Evolutionary conservation across 2,888 invertebrate genomes (phyloP).

Genomic region (Apomyelois bistriatella): DNA sequence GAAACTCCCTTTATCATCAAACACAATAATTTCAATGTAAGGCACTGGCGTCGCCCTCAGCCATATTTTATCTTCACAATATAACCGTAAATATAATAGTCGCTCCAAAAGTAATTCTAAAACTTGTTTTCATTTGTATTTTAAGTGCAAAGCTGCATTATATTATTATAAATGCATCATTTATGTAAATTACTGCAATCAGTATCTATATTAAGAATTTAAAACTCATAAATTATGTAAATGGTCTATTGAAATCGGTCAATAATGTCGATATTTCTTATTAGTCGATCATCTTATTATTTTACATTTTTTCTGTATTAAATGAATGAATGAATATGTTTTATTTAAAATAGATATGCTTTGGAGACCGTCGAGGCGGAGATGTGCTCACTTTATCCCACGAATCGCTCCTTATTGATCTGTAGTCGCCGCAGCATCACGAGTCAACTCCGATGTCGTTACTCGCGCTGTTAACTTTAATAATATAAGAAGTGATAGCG

Average conservation of each 20-base stretch:
- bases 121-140: conserved; percentile 11
- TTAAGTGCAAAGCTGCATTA: conserved; percentile 6
- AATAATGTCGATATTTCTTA: background rate
- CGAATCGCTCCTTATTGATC: conserved; percentile 55
- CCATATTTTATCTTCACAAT: background rate
- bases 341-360: background rate
- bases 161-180: background rate
- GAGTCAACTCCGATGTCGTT: conserved; percentile 13
- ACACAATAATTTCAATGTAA: background rate
- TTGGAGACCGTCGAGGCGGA: background rate
- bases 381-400: conserved; percentile 36
- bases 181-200: conserved; percentile 3
- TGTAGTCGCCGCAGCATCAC: conserved; percentile 57
- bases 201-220: background rate
- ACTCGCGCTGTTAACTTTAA: conserved; percentile 1
- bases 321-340: background rate
- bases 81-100: background rate
- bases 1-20: conserved; percentile 13
- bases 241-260: background rate
- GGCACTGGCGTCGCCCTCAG: background rate
- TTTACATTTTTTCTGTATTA: background rate
- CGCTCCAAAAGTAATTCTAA: background rate
- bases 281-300: background rate
- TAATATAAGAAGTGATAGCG: background rate
- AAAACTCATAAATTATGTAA: conserved; percentile 3